Conservation (phyloP, 2,888 invertebrate genomes). For the Biston betularia region DNA sequence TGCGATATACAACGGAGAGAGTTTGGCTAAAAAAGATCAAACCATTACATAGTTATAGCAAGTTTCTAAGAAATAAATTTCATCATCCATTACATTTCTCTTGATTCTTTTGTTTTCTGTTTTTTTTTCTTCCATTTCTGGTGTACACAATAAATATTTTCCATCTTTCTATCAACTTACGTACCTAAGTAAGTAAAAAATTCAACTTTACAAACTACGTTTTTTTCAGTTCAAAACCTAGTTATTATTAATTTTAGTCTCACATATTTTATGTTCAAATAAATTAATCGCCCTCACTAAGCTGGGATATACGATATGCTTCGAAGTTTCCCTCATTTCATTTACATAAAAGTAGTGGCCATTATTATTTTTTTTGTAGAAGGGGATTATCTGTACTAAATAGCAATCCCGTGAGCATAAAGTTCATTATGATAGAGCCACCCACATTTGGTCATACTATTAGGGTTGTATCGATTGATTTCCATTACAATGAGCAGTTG, state of each 20-base stretch:
- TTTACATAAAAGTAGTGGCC: slow-evolving; percentile 79
- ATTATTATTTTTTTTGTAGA: slow-evolving; percentile 80
- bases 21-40: too few relatives aligned
- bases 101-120: too few relatives aligned
- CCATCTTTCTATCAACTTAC: too few relatives aligned
- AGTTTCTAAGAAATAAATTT: too few relatives aligned
- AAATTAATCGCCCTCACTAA: slow-evolving; percentile 64
- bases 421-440: slow-evolving; percentile 64
- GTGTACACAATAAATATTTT: too few relatives aligned
- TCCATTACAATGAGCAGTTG: slow-evolving; percentile 4
- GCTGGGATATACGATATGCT: slow-evolving; percentile 49
- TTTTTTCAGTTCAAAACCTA: background rate
- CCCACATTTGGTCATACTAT: slow-evolving; percentile 59
- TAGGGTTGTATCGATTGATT: slow-evolving; percentile 53
- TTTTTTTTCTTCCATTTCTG: too few relatives aligned
- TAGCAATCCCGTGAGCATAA: slow-evolving; percentile 75
- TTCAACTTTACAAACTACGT: background rate
- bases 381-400: slow-evolving; percentile 79
- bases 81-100: too few relatives aligned
- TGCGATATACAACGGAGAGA: too few relatives aligned
- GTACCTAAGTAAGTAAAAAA: too few relatives aligned
- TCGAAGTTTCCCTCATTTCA: slow-evolving; percentile 76
- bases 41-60: too few relatives aligned
- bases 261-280: slow-evolving; percentile 55
- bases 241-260: background rate